Conservation (phyloP, 2,113 vertebrate species). For the Rhinogobius similis region DNA sequence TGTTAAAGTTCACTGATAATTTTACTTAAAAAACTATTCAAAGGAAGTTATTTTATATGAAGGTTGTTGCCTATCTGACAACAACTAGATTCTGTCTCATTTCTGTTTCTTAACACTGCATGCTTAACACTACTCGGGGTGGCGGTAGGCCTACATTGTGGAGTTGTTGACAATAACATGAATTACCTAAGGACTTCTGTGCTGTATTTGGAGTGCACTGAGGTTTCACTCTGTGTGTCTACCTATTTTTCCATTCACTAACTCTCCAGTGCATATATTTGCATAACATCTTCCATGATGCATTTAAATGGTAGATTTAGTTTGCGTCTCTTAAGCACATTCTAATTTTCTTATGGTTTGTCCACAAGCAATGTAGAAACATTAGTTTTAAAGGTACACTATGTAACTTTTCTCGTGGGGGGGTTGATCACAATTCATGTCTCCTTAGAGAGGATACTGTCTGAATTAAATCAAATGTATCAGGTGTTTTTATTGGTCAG, state of each 20-base stretch:
- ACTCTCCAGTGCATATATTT: conserved; percentile 26
- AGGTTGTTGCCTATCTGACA: not conserved
- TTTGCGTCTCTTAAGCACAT: not conserved
- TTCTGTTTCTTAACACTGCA: not conserved
- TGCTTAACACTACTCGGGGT: not conserved
- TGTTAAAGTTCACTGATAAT: too few relatives aligned
- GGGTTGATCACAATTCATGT: not conserved
- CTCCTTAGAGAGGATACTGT: not conserved
- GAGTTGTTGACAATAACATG: conserved; percentile 58
- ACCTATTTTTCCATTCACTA: conserved; percentile 10
- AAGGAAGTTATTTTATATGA: not conserved
- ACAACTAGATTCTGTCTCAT: not conserved
- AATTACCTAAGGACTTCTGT: conserved; percentile 41
- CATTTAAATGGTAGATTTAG: not conserved
- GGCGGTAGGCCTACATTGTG: not conserved
- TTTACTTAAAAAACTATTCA: not conserved
- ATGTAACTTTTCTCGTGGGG: not conserved
- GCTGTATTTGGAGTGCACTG: conserved; percentile 39
- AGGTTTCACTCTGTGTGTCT: conserved; percentile 23
- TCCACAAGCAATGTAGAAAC: not conserved
- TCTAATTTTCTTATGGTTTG: not conserved
- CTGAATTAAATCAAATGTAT: too few relatives aligned
- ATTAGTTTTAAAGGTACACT: not conserved
- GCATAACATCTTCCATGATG: conserved; percentile 17
- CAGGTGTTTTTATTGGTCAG: too few relatives aligned